Evolutionary conservation across 2,797 vertebrate species (phyloP).

Genomic region (Microctenopoma stevenorrisi): DNA sequence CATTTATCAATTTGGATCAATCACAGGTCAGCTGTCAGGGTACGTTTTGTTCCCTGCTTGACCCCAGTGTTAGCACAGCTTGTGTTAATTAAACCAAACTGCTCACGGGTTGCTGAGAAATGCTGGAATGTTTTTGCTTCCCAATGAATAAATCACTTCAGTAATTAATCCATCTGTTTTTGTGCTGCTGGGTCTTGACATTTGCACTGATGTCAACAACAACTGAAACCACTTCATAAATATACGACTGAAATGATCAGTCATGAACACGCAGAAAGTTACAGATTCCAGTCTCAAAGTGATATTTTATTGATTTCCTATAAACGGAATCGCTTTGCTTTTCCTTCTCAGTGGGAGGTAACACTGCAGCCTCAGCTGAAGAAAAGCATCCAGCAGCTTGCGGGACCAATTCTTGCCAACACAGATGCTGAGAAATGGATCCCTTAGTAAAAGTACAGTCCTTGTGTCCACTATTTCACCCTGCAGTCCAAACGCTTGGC

Average conservation of each 20-base stretch:
- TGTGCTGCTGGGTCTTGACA: conserved; percentile 27
- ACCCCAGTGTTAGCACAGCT: not conserved
- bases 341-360: conserved; percentile 6
- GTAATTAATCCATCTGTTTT: conserved; percentile 46
- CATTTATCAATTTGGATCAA: conserved; percentile 39
- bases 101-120: conserved; percentile 19
- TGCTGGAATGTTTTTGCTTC: conserved; percentile 35
- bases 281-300: conserved; percentile 38
- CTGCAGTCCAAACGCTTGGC: conserved; percentile 6
- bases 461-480: conserved; percentile 21
- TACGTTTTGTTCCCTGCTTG: not conserved
- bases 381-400: conserved; percentile 26
- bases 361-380: conserved; percentile 44
- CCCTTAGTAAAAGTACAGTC: conserved; percentile 27
- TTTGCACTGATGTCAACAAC: conserved; percentile 28
- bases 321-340: conserved; percentile 23
- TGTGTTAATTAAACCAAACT: conserved; percentile 3
- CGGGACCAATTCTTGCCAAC: conserved; percentile 19
- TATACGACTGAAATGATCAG: conserved; percentile 13
- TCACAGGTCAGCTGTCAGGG: conserved; percentile 13
- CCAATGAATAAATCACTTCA: conserved; percentile 31
- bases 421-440: conserved; percentile 40
- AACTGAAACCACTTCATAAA: conserved; percentile 25
- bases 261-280: conserved; percentile 21
- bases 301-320: conserved; percentile 51